These are phyloP conservation scores for Basileuterus tristriatus DNA, from an alignment of 2,797 vertebrate genomes.

Conservation along the genomic window DNA sequence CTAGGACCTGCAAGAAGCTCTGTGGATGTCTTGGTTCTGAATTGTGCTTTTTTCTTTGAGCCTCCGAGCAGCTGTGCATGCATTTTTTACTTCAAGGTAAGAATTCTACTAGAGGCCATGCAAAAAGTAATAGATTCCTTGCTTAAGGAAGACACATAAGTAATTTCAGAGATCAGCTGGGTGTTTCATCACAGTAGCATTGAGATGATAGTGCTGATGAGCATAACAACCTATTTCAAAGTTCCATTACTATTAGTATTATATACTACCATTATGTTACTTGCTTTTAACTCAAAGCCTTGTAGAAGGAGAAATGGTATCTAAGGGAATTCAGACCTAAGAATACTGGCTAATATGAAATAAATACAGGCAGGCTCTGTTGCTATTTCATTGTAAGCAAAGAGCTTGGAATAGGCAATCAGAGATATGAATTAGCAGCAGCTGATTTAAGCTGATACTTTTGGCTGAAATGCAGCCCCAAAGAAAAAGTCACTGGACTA, in stretches of 20 bases:
- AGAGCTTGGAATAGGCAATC: neutral
- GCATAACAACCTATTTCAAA: neutral
- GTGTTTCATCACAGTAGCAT: neutral
- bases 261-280: neutral
- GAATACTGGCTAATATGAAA: neutral
- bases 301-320: rapidly evolving
- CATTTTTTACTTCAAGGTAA: neutral
- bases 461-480: neutral
- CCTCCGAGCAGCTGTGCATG: neutral
- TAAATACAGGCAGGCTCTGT: neutral
- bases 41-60: neutral
- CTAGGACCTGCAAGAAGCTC: neutral
- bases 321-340: neutral
- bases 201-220: neutral
- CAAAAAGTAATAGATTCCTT: neutral
- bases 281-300: neutral
- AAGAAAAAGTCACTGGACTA: neutral
- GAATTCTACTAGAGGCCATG: neutral
- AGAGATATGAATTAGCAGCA: neutral
- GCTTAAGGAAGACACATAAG: neutral
- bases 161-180: neutral
- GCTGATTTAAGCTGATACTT: neutral
- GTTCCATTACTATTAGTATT: neutral
- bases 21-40: neutral
- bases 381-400: neutral